A percentile compares a stretch with the other conserved stretches of the same genome.
These are phyloP conservation scores for Graptemys geographica DNA, from an alignment of 2,797 vertebrate species.

Conservation along the genomic window DNA sequence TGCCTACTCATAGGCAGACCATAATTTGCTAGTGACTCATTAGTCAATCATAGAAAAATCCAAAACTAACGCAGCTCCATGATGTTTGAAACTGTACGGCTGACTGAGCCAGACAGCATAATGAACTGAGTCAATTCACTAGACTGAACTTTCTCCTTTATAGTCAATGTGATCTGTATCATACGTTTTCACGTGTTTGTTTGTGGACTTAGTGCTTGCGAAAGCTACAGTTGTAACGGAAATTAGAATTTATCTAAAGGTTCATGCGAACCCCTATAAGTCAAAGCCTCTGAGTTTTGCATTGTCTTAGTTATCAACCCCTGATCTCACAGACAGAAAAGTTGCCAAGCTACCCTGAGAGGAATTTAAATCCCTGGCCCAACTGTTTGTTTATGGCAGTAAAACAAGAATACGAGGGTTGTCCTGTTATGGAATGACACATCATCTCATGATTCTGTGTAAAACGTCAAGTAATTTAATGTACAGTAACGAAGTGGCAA, in stretches of 20 bases:
- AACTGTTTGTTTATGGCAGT: neutral
- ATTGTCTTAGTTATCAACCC: neutral
- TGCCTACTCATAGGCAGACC: neutral
- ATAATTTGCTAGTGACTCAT: neutral
- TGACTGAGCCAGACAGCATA: neutral
- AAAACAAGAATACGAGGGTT: neutral
- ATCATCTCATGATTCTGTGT: fast-evolving
- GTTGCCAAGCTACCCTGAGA: neutral
- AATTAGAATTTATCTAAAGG: neutral
- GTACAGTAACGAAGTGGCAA: fast-evolving
- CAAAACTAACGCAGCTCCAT: neutral
- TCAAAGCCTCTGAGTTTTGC: neutral
- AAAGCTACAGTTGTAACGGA: neutral
- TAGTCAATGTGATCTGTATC: neutral
- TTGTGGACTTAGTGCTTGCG: neutral
- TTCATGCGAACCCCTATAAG: neutral
- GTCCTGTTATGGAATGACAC: fast-evolving
- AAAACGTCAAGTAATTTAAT: neutral
- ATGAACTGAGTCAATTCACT: neutral
- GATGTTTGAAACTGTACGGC: neutral
- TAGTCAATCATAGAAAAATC: neutral
- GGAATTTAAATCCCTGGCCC: neutral
- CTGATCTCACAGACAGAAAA: neutral
- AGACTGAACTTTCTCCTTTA: neutral
- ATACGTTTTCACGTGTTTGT: neutral